These are phyloP conservation scores for Rhodeus uyekii DNA, from an alignment of 2,797 vertebrate genomes.

Conservation along the genomic window DNA sequence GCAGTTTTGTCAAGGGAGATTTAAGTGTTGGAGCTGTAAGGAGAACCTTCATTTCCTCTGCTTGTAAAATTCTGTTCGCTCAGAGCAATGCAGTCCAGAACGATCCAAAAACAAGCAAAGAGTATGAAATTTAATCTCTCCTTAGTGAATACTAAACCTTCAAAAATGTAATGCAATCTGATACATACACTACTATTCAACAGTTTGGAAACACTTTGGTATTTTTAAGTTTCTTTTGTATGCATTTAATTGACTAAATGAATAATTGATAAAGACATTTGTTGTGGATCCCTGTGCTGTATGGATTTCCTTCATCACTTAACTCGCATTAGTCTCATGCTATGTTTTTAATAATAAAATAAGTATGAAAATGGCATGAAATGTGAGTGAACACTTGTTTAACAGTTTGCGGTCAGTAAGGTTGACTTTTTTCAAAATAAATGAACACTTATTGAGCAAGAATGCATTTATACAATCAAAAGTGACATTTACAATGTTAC, in stretches of 20 bases:
- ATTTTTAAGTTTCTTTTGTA: neutral
- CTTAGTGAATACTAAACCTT: neutral
- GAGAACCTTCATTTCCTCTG: slow-evolving; percentile 66
- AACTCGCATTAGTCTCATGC: no score
- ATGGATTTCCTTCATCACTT: neutral
- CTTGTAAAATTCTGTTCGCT: slow-evolving; percentile 59
- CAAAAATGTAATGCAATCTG: neutral
- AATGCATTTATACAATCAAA: neutral
- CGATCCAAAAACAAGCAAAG: neutral
- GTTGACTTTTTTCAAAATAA: neutral
- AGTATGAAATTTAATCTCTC: neutral
- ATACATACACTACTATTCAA: neutral
- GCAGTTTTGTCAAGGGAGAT: slow-evolving; percentile 67
- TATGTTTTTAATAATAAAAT: no score
- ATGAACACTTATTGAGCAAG: neutral
- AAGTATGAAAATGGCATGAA: no score
- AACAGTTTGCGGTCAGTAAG: no score
- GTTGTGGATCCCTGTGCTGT: neutral
- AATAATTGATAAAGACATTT: neutral
- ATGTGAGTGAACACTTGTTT: no score
- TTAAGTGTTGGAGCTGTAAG: slow-evolving; percentile 60
- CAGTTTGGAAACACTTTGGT: neutral
- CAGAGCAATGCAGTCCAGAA: neutral
- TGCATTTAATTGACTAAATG: no score
- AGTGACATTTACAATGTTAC: neutral